Base-by-base conservation (phyloP, 2,797 vertebrate genomes). In the Pseudopleuronectes americanus region DNA sequence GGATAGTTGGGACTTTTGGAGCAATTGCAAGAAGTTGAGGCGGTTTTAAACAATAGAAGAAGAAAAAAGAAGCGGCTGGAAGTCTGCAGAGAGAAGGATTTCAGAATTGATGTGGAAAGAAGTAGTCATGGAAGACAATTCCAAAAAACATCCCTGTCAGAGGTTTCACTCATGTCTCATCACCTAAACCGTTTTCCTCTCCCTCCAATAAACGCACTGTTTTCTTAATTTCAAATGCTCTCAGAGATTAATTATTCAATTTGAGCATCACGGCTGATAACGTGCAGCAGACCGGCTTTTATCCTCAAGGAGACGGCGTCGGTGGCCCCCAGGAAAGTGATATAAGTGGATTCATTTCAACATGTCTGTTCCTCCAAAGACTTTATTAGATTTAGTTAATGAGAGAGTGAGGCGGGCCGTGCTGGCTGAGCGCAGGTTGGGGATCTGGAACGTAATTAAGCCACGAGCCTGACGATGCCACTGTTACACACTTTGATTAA, bases 371-470 rank as follows among this genome's bases (percentile, higher is more conserved):
- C 87, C 89, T 92, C 91, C 83, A 38, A 91, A 93, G 92, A 91
- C 91, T 91, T 94, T 93, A 94, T 94, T 94, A 92, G 89, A 92
- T 93, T 94, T 89, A 87, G 88, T 88, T 92, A 92, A 93, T 93
- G 91, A 92, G 90, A 87, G 88, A 64, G 86, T 80, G 57, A 91
- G 88, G 83, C 83, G 74, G 82, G 77, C 81, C 45, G 84, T 16
- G 71, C 84, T 80, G 89, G 74, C 80, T 84, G 76, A 84, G 87
- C 72, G 79, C 90, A 90, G 92, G 91, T 92, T 90, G 84, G 91
- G 91, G 90, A 92, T 86, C 87, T 84, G 70, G 82, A 90, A 84
- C 89, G 80, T 93, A 94, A 94, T 94, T 94, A 93, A 94, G 84
- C 88, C 16, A 45, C 60, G 84, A 87, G 85, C 87, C 86, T 84